Conservation (phyloP, 2,888 invertebrate genomes). For the Lepidochrysops patricia region DNA sequence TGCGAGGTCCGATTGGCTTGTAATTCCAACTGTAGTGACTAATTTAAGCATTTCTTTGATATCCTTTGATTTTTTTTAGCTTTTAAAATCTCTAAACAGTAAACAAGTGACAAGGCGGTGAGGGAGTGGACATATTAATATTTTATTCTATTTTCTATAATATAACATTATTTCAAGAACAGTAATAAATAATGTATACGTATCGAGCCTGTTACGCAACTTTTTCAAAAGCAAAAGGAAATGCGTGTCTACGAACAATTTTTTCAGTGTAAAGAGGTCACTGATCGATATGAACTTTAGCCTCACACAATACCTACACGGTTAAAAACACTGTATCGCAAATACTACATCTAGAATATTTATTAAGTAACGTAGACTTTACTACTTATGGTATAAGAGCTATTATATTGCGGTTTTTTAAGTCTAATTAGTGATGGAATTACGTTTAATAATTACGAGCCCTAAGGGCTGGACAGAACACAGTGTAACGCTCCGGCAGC, state of each 20-base stretch:
- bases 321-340: constrained; percentile 8
- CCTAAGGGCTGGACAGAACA: constrained; percentile 8
- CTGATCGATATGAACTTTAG: constrained; percentile 10
- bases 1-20: too few relatives aligned
- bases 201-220: neutral
- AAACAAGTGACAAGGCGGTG: too few relatives aligned
- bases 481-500: constrained; percentile 12
- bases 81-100: too few relatives aligned
- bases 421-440: constrained; percentile 10
- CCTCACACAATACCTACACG: neutral
- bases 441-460: constrained; percentile 11
- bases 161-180: neutral
- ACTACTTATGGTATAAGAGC: neutral
- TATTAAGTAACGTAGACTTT: neutral
- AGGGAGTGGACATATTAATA: too few relatives aligned
- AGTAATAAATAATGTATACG: neutral
- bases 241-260: neutral
- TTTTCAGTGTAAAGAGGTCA: constrained; percentile 3
- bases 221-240: neutral
- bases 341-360: constrained; percentile 13
- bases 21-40: too few relatives aligned
- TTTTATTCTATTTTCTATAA: too few relatives aligned
- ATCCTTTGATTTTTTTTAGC: too few relatives aligned
- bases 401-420: neutral
- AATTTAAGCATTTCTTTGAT: too few relatives aligned